Evolutionary conservation across 2,113 vertebrate species (phyloP).

Genomic region (Limnothrissa miodon): DNA sequence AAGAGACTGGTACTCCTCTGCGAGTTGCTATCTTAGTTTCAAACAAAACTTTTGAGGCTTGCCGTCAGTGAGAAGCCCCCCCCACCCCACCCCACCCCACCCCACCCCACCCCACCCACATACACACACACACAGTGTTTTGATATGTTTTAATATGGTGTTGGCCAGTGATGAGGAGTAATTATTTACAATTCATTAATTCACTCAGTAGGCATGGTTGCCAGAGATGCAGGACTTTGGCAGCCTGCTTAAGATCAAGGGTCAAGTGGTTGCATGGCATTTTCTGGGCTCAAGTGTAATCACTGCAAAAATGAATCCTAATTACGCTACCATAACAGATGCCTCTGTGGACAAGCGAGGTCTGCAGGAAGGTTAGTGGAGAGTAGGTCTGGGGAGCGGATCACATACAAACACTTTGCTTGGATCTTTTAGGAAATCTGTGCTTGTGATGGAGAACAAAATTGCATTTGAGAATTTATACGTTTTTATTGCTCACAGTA

Average conservation of each 20-base stretch:
- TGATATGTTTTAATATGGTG: slow-evolving; percentile 29
- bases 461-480: background rate
- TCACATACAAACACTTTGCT: background rate
- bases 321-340: slow-evolving; percentile 38
- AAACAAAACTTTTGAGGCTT: slow-evolving; percentile 16
- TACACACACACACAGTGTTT: background rate
- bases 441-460: background rate
- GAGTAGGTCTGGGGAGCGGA: background rate
- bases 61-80: background rate
- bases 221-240: slow-evolving; percentile 23
- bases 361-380: background rate
- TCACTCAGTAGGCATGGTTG: slow-evolving; percentile 15
- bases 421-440: background rate
- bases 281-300: slow-evolving; percentile 37
- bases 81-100: background rate
- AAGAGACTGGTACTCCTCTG: slow-evolving; percentile 4
- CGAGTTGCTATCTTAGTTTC: slow-evolving; percentile 10
- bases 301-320: slow-evolving; percentile 40
- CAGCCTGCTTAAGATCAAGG: slow-evolving; percentile 36
- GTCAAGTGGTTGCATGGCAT: slow-evolving; percentile 22
- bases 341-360: slow-evolving; percentile 17
- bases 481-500: background rate
- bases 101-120: background rate
- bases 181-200: slow-evolving; percentile 46
- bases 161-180: slow-evolving; percentile 36